These are phyloP conservation scores for Vidua macroura DNA, from an alignment of 2,113 vertebrate genomes.

Conservation along the genomic window DNA sequence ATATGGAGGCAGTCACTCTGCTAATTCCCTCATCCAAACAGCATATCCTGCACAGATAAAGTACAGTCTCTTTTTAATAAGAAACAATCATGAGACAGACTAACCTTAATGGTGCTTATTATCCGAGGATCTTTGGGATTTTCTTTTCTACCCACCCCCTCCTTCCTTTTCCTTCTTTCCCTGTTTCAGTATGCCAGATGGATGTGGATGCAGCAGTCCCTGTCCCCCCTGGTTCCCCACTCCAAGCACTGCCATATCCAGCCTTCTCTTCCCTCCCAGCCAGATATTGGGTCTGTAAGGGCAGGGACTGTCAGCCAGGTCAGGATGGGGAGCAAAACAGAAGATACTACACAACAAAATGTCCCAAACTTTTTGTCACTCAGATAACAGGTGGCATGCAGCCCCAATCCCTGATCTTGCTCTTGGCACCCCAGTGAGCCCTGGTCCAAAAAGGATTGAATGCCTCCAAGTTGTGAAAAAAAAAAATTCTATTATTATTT, in stretches of 20 bases:
- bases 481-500: neutral
- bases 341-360: neutral
- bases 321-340: neutral
- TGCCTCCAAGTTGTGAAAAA: neutral
- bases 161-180: slow-evolving; percentile 4
- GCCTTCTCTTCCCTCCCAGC: neutral
- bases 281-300: neutral
- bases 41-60: slow-evolving; percentile 79
- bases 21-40: slow-evolving; percentile 81
- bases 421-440: neutral
- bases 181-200: slow-evolving; percentile 36
- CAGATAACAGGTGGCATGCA: neutral
- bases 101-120: slow-evolving; percentile 77
- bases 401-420: neutral
- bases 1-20: slow-evolving; percentile 77
- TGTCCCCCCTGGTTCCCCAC: accelerated
- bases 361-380: neutral
- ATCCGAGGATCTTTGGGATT: slow-evolving; percentile 69
- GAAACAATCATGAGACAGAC: slow-evolving; percentile 74
- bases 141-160: slow-evolving; percentile 26
- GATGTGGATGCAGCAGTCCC: neutral
- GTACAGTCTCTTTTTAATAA: slow-evolving; percentile 76
- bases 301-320: neutral
- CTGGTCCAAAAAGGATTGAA: neutral
- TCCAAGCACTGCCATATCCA: neutral